phyloP scores from a whole-genome alignment of 1,140 invertebrate species.

The Drosophila lini region DNA sequence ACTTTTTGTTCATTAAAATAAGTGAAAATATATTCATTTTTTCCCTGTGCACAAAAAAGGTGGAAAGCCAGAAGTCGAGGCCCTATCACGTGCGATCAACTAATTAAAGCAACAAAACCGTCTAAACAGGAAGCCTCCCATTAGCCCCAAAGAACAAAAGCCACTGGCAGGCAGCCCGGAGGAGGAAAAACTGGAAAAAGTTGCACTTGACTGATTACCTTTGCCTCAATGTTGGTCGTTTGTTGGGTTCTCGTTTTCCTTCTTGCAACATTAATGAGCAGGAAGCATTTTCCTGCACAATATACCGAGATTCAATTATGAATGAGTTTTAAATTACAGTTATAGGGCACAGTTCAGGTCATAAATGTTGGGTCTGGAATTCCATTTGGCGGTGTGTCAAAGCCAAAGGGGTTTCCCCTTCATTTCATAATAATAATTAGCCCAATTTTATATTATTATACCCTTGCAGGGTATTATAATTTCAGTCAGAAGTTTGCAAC shows the following conservation, averaged over 20 bases:
- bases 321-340: slow-evolving; percentile 74
- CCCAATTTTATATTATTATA: background rate
- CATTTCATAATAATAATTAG: background rate
- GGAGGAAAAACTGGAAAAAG: slow-evolving; percentile 26
- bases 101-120: slow-evolving; percentile 76
- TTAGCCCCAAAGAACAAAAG: slow-evolving; percentile 69
- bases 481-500: no score
- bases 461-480: no score
- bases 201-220: slow-evolving; percentile 72
- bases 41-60: background rate
- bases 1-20: no score
- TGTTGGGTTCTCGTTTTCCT: slow-evolving; percentile 2
- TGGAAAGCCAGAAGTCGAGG: slow-evolving; percentile 9
- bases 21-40: background rate
- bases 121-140: slow-evolving; percentile 80
- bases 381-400: slow-evolving; percentile 3
- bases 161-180: slow-evolving; percentile 19
- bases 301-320: slow-evolving; percentile 74
- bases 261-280: slow-evolving; percentile 72
- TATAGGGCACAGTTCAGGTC: slow-evolving; percentile 26
- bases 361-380: slow-evolving; percentile 10
- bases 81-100: slow-evolving; percentile 80
- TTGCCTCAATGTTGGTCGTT: slow-evolving; percentile 13
- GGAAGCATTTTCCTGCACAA: slow-evolving; percentile 44
- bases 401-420: slow-evolving; percentile 3